phyloP scores from a whole-genome alignment of 1,140 invertebrate genomes.

The Centruroides sculpturatus region DNA sequence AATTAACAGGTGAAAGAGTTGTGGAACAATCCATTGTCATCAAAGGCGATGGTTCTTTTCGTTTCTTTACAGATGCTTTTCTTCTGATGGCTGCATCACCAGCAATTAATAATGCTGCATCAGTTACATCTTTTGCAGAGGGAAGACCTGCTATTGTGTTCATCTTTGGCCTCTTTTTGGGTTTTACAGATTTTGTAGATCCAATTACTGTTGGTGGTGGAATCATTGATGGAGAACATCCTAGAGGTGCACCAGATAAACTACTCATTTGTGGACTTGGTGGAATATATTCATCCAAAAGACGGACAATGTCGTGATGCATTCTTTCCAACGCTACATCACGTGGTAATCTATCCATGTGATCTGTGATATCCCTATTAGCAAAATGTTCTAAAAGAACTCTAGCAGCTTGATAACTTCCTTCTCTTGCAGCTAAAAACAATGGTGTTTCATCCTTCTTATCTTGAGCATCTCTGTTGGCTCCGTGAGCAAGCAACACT shows the following conservation, averaged over 20 bases:
- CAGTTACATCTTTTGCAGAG: no score
- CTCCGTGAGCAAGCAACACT: slow-evolving; percentile 75
- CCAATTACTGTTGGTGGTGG: slow-evolving; percentile 48
- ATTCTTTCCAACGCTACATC: slow-evolving; percentile 82
- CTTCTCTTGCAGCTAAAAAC: slow-evolving; percentile 86
- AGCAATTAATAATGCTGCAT: no score
- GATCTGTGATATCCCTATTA: slow-evolving; percentile 91
- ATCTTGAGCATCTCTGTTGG: slow-evolving; percentile 91
- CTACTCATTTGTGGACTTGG: slow-evolving; percentile 47
- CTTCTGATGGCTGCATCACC: slow-evolving; percentile 11
- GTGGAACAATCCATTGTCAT: slow-evolving; percentile 14
- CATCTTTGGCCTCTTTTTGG: slow-evolving; percentile 50
- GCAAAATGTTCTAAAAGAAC: slow-evolving; percentile 79
- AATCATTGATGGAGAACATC: slow-evolving; percentile 56
- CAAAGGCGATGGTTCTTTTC: slow-evolving; percentile 17
- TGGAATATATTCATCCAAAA: slow-evolving; percentile 85
- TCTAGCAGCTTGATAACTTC: slow-evolving; percentile 80
- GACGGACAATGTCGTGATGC: slow-evolving; percentile 81
- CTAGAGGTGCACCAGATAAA: slow-evolving; percentile 38
- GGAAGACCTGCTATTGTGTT: slow-evolving; percentile 20
- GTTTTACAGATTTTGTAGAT: slow-evolving; percentile 42
- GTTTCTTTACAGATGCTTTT: slow-evolving; percentile 9
- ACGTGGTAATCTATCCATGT: slow-evolving; percentile 87
- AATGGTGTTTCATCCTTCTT: slow-evolving; percentile 92
- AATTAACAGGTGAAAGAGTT: slow-evolving; percentile 15